phyloP scores from a whole-genome alignment of 2,797 vertebrate genomes.

The Molothrus aeneus region DNA sequence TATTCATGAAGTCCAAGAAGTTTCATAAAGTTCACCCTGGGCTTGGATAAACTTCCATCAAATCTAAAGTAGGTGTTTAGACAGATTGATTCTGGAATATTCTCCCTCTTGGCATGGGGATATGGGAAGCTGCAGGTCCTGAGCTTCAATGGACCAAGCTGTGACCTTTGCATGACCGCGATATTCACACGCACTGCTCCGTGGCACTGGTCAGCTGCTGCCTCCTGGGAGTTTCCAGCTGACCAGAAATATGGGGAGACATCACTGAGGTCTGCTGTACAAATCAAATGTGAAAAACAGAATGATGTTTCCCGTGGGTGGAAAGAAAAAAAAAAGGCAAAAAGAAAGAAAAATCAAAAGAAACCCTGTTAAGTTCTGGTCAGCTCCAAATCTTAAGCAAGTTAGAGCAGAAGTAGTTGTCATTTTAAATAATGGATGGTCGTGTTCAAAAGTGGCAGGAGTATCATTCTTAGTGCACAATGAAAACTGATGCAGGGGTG shows the following conservation, averaged over 20 bases:
- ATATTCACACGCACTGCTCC: not conserved
- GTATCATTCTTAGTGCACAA: not conserved
- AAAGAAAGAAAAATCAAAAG: not conserved
- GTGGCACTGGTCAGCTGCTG: not conserved
- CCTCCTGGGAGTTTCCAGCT: not conserved
- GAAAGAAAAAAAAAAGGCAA: rapidly evolving
- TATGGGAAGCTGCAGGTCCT: not conserved
- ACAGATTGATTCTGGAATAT: not conserved
- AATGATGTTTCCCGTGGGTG: not conserved
- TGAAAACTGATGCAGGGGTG: not conserved
- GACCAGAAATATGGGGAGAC: not conserved
- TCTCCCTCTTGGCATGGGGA: not conserved
- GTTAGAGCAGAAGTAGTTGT: not conserved
- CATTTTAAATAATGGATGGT: not conserved
- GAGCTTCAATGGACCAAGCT: not conserved
- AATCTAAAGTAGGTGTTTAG: not conserved
- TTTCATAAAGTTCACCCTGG: not conserved
- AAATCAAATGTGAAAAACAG: not conserved
- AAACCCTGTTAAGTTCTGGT: not conserved
- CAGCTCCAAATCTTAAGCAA: slow-evolving; percentile 4
- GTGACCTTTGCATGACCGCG: not conserved
- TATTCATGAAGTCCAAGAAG: not conserved
- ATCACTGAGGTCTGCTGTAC: not conserved
- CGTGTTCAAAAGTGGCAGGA: not conserved
- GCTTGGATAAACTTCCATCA: not conserved